Evolutionary conservation across 2,888 invertebrate species (phyloP).

Genomic region (Lysandra coridon): DNA sequence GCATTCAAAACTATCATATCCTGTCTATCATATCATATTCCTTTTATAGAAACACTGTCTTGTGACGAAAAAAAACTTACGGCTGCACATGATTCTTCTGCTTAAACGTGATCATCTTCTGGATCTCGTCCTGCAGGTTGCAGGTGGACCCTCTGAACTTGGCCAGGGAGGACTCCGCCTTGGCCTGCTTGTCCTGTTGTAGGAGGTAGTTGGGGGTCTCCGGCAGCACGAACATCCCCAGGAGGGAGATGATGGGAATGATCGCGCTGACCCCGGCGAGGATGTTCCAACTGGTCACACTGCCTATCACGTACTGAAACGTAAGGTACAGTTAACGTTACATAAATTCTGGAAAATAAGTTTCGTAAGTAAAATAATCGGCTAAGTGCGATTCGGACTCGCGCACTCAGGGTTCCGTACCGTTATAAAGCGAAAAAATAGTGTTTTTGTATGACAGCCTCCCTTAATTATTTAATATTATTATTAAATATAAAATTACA

Average conservation of each 20-base stretch:
- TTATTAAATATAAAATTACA: no score
- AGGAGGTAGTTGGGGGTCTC: constrained; percentile 88
- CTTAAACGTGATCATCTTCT: constrained; percentile 81
- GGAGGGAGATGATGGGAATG: constrained; percentile 80
- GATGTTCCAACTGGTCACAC: constrained; percentile 82
- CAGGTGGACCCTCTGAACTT: constrained; percentile 82
- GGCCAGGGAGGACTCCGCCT: constrained; percentile 80
- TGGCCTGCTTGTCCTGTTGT: constrained; percentile 78
- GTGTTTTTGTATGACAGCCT: no score
- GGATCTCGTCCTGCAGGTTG: constrained; percentile 82
- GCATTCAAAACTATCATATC: no score
- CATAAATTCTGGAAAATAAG: no score
- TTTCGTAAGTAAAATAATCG: no score
- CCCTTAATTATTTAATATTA: no score
- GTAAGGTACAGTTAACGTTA: constrained; percentile 44
- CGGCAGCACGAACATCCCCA: constrained; percentile 83
- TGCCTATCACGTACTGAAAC: constrained; percentile 80
- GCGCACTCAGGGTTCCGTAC: no score
- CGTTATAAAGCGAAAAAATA: no score
- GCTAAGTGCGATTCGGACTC: no score
- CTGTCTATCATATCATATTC: no score
- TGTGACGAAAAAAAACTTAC: constrained; percentile 48
- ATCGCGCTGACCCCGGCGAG: constrained; percentile 83
- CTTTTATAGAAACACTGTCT: neutral
- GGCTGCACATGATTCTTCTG: constrained; percentile 83